Evolutionary conservation across 23 tunicate genomes (phyloP), one percentile per base, ranked within the genome.

Genomic region (Clavelina lepadiformis): DNA sequence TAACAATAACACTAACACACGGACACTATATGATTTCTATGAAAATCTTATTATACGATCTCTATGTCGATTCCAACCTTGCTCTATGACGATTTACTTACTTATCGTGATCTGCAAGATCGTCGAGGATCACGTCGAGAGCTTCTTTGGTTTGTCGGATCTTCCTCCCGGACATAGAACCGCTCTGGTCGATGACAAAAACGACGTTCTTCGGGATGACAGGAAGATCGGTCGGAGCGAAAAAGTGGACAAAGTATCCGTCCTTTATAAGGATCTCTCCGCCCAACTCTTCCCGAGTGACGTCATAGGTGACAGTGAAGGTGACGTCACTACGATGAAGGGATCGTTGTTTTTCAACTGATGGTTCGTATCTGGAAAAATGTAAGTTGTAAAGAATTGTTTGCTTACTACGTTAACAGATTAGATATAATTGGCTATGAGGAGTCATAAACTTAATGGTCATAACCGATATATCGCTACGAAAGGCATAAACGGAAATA

Each of bases 241-340:
- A 84, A 34, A 59, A 84, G 53, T 84, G 93, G 23, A 84, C 83
- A 38, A 84, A 84, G 29, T 84, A 84, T 11, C 83, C 93, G 27
- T 84, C 50, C 1, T 72, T 62, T 32, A 70, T 76, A 35, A 68
- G 46, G 28, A 76, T 63, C 58, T 84, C 83, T 19, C 93, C 93
- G 25, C 83, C 83, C 0, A 70, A 29, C 1, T 53, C 26, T 55
- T 84, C 83, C 27, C 83, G 37, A 20, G 76, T 69, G 37, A 84
- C 93, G 69, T 84, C 93, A 63, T 84, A 84, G 0, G n/a, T 70
- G 20, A 84, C 93, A 6, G 49, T 38, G 28, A 84, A 28, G 22
- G 74, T 38, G 7, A 65, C 21, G 25, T 81, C 88, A 31, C 58
- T 41, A 52, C 61, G 46, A 5, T 25, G 62, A 28, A 76, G 22